A percentile compares a stretch with the other conserved stretches of the same genome.
Conservation (phyloP, 2,888 invertebrate genomes). For the Norana najaformis region DNA sequence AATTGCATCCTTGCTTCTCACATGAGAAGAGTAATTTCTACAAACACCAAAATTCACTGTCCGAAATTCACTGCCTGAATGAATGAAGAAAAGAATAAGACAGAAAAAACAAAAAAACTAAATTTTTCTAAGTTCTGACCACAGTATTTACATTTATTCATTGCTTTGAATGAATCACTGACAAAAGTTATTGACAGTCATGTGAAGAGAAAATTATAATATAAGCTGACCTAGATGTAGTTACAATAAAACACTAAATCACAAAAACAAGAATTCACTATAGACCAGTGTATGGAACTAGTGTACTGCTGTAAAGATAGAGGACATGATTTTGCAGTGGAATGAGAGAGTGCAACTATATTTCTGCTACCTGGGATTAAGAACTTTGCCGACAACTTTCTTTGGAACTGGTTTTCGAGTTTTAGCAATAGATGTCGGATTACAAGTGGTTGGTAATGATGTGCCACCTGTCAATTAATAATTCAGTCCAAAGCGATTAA, state of each 20-base stretch:
- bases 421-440: constrained; percentile 47
- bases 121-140: not conserved
- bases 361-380: constrained; percentile 49
- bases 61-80: not conserved
- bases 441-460: constrained; percentile 49
- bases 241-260: not conserved
- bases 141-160: not conserved
- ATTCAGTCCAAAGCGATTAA: not conserved
- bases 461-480: constrained; percentile 49
- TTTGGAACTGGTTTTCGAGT: constrained; percentile 32
- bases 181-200: not conserved
- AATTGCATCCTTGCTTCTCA: constrained; percentile 54
- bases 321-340: not conserved
- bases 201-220: not conserved
- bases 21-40: constrained; percentile 29
- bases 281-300: not conserved
- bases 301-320: not conserved
- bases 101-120: not conserved
- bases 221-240: not conserved
- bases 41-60: not conserved
- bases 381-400: constrained; percentile 46
- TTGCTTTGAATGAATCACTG: not conserved
- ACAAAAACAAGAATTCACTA: not conserved
- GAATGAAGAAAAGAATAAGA: not conserved
- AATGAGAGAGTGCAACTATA: not conserved